Conservation (phyloP, 1,140 invertebrate genomes). For the Drosophila albomicans region DNA sequence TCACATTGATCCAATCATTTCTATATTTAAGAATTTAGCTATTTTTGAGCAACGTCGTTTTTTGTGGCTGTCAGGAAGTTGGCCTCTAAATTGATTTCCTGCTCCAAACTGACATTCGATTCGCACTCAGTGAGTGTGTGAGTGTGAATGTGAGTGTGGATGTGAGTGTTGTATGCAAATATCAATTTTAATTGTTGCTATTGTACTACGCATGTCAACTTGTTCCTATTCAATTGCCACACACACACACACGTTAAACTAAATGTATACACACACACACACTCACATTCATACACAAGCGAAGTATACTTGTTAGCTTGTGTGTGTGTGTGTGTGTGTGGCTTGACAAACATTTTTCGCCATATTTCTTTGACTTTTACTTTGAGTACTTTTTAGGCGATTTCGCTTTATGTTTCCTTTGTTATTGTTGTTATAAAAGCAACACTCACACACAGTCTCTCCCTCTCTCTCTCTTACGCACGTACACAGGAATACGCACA, state of each 20-base stretch:
- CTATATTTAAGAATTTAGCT: conserved; percentile 46
- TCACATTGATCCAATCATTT: conserved; percentile 41
- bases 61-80: conserved; percentile 20
- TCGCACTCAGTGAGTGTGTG: neutral
- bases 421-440: conserved; percentile 71
- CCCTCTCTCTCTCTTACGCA: conserved; percentile 6
- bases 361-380: conserved; percentile 38
- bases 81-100: conserved; percentile 38
- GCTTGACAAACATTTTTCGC: conserved; percentile 45
- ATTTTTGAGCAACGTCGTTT: conserved; percentile 34
- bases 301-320: neutral
- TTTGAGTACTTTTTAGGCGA: conserved; percentile 49
- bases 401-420: conserved; percentile 66
- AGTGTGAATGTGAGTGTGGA: neutral
- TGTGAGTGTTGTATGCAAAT: conserved; percentile 59
- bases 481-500: neutral
- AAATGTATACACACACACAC: neutral
- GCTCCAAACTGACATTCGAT: conserved; percentile 1
- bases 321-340: conserved; percentile 12
- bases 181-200: conserved; percentile 81
- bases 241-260: conserved; percentile 13
- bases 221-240: conserved; percentile 74
- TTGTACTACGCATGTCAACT: conserved; percentile 82
- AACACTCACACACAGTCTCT: conserved; percentile 16
- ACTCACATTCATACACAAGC: too few relatives aligned